Evolutionary conservation across 2,888 invertebrate genomes (phyloP), one percentile per base, ranked within the genome.

Genomic region (Polymixis flavicincta): DNA sequence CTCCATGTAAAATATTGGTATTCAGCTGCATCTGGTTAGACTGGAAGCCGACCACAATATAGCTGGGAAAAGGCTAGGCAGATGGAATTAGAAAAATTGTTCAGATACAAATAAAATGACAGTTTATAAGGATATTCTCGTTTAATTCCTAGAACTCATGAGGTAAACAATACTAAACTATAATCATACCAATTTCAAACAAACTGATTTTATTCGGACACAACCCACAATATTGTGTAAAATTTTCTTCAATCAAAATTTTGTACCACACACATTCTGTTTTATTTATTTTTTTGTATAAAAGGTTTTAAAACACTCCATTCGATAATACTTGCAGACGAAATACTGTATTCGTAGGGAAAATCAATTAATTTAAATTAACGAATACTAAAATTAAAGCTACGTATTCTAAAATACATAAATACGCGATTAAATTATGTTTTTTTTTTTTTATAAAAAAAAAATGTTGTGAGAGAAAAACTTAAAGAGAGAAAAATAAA

Each of bases 131-230:
- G 92, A 95, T 95, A 95, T 93, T 95, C 92, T 94, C 90, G 92
- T 96, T 96, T 96, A 94, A 93, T 96, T 95, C 93, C 96, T 96
- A 96, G 93, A 96, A 95, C 93, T 95, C 96, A 96, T 96, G 96
- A 96, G 96, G 96, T 96, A 96, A 96, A 96, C 95, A 95, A 95
- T 90, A 92, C 96, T 96, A 95, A 92, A 92, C 95, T 96, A 95
- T 94, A 90, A 80, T 93, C 90, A 92, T 93, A 94, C 94, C 94
- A 95, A 95, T 94, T 77, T 84, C 82, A 85, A 85, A 85, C 82
- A 91, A 89, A 88, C 89, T 87, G 89, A 87, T 90, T 86, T 88
- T 69, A 64, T 60, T 65, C 55, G 52, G 64, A 69, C 79, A 67
- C 87, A 91, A 91, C 77, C 85, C 90, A 93, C 88, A 89, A 64